Conservation (phyloP, 1,140 invertebrate species). For the Aphidius gifuensis region DNA sequence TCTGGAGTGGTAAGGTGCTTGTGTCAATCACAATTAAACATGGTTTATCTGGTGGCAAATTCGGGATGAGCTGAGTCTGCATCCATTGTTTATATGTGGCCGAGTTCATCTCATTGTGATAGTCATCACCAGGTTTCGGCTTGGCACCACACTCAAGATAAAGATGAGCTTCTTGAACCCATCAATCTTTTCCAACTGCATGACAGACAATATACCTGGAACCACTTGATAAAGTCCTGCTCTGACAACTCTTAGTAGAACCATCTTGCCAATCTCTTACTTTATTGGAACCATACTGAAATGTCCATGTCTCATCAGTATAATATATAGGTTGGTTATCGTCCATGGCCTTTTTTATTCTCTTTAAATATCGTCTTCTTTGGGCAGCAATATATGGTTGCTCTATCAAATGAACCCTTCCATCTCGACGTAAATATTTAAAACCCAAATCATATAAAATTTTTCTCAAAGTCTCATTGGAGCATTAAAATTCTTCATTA, state of each 20-base stretch:
- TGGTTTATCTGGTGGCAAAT: no score
- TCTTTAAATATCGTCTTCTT: background rate
- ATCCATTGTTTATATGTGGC: no score
- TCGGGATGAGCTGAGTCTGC: no score
- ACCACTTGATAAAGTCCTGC: background rate
- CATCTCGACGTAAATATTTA: background rate
- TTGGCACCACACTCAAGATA: background rate
- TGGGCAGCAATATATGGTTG: background rate
- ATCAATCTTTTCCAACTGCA: conserved; percentile 6
- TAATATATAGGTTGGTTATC: background rate
- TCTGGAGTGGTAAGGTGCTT: background rate
- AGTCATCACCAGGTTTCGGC: background rate
- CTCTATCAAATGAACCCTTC: background rate
- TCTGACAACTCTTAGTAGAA: background rate
- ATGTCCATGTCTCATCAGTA: background rate
- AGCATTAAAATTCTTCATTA: background rate
- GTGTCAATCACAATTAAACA: background rate
- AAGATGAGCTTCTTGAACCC: background rate
- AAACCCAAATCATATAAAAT: background rate
- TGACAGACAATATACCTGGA: background rate
- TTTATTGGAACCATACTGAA: background rate
- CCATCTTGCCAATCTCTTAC: background rate
- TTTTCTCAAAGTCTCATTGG: background rate
- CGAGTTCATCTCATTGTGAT: background rate
- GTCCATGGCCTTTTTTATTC: background rate